Base-by-base conservation (phyloP, 2,113 vertebrate genomes). In the Eublepharis macularius region DNA sequence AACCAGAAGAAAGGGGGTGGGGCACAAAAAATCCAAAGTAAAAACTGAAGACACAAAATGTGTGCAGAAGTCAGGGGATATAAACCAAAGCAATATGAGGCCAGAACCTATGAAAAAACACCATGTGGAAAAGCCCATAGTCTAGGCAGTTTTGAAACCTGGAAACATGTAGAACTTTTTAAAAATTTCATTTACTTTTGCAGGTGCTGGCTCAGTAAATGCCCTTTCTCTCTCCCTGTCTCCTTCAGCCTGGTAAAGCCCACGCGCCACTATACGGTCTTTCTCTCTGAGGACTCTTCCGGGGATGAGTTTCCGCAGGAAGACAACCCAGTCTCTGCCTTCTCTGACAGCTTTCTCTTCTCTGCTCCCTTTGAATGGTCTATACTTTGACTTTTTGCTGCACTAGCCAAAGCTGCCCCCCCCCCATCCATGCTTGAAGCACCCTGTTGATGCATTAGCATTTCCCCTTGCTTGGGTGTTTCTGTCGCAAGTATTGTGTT, bases 281-380 rank as follows among this genome's bases (percentile, higher is more conserved):
- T 99, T 97, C 98, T 99, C 85, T 99, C 98, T 49, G 98, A 99
- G 96, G 98, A 99, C 96, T 99, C 98, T 32, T 99, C 98, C 91
- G 98, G 98, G 83, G 98, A 99, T 88, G 98, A 99, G 91, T 96
- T 98, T 91, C 98, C 97, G 93, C 97, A 96, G 90, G 97, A 98
- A 90, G 96, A 97, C 76, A 97, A 97, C 93, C 96, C 97, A 86
- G 95, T 97, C 92, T 96, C 97, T 95, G 98, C 97, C 94, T 98
- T 99, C 96, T 97, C 98, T 90, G 98, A 99, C 92, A 98, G 97
- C 96, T 98, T 98, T 97, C 97, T 99, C 96, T 98, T 98, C 97
- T 98, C 98, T 79, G 92, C 97, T 95, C 98, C 98, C 93, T 99
- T 99, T 65, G 98, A 99, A 97, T 99, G 98, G 98, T 99, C 97